Base-by-base conservation (phyloP, 2,113 vertebrate genomes). In the Poeciliopsis retropinna region DNA sequence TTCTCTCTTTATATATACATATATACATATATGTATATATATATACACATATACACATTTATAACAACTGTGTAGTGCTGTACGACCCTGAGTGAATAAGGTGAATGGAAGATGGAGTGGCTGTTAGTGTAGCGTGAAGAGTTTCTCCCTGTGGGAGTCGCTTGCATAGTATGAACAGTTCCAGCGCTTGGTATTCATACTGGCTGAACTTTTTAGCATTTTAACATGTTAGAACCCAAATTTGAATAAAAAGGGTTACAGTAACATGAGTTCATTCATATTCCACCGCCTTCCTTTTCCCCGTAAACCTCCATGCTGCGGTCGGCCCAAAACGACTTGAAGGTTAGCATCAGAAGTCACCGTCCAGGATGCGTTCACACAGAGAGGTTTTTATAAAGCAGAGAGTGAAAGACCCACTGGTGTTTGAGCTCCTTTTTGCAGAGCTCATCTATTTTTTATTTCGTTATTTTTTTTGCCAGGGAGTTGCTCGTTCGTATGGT, bases 51-150 rank as follows among this genome's bases (percentile, higher is more conserved):
- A 37, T 12, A 37, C 34, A 15, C 17, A 47, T 47, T 7, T 47
- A 47, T 47, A 17, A 84, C 27, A 67, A 10, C 72, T 30, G 75
- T n/a, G 78, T 79, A 71, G 60, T 67, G 51, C 32, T 64, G 63
- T 30, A 31, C 60, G 79, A 74, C 68, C 64, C 44, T 0, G 12
- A 69, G 41, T 39, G 30, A 69, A 74, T 47, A 39, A 15, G 29
- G 66, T 69, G 61, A 27, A 54, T 67, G 32, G 37, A 25, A 72
- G 73, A 80, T 75, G 60, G 70, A 87, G 61, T 41, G 22, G 68
- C 64, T 65, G 72, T 67, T 27, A 57, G 41, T 63, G 60, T 17
- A 10, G 61, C 63, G 47, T 70, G 64, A 62, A n/a, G 28, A 70
- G 39, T 32, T 64, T 30, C 31, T 28, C 34, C 31, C 11, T n/a